A percentile compares a stretch with the other conserved stretches of the same genome.
These are phyloP conservation scores for Halichoeres trimaculatus DNA, from an alignment of 2,113 vertebrate species.

Conservation along the genomic window DNA sequence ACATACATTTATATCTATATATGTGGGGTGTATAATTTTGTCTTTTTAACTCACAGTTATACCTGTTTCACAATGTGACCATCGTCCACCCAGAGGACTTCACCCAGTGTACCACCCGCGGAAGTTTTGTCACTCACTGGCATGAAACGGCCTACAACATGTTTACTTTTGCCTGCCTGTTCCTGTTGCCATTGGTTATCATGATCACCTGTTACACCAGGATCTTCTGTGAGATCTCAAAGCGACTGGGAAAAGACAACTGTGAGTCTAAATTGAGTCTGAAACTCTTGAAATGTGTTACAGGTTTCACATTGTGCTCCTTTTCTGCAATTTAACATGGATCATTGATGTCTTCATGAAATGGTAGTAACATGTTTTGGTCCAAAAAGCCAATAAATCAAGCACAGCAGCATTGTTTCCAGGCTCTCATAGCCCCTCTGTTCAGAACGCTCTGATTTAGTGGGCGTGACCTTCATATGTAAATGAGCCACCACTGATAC, in stretches of 20 bases:
- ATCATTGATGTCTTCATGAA: too few species aligned
- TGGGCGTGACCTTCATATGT: too few species aligned
- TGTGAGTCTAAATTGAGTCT: conserved; percentile 58
- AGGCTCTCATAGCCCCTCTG: too few species aligned
- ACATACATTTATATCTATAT: too few species aligned
- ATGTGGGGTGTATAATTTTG: too few species aligned
- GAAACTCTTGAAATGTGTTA: conserved; percentile 1
- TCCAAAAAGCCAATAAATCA: too few species aligned
- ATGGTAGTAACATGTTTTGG: too few species aligned
- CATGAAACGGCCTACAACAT: conserved; percentile 85
- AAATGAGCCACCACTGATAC: too few species aligned
- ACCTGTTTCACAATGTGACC: conserved; percentile 83
- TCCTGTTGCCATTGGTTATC: conserved; percentile 82
- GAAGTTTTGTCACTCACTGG: conserved; percentile 80
- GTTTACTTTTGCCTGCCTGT: conserved; percentile 84
- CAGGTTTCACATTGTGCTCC: too few species aligned
- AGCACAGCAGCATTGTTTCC: too few species aligned
- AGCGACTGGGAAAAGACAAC: conserved; percentile 76
- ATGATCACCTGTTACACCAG: conserved; percentile 85
- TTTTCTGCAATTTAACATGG: too few species aligned
- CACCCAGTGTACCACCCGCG: conserved; percentile 83
- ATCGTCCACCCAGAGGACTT: conserved; percentile 78
- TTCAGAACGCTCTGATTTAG: too few species aligned
- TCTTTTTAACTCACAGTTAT: conserved; percentile 65
- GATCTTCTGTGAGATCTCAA: conserved; percentile 84